Evolutionary conservation across 2,113 vertebrate species (phyloP), one percentile per base, ranked within the genome.

Genomic region (Gasterosteus nipponicus): DNA sequence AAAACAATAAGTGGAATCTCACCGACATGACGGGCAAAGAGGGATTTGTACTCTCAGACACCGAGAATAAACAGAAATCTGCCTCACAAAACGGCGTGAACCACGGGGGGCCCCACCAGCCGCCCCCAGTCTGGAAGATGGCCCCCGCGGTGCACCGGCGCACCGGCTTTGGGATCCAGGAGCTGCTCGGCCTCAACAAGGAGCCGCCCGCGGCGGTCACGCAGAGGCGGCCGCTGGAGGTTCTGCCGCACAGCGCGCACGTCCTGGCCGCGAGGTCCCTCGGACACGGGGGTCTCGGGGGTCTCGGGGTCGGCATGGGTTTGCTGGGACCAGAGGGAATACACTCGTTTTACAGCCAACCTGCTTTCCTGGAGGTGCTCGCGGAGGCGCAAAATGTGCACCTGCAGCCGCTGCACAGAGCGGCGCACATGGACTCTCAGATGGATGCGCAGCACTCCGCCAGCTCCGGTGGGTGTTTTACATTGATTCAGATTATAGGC

Each of bases 91-190:
- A 51, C 47, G 57, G 73, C 35, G 69, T 87, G 56, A 90, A 85
- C 73, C 86, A 83, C 78, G 83, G 78, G 57, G 87, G 78, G 16
- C 18, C 83, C 59, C 85, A 90, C 64, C 90, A 88, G 80, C 91
- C 19, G 54, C 83, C 78, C 57, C 79, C 90, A 58, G 77, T 8
- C 56, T 89, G 91, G 78, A 95, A 94, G 80, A 94, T 83, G 81
- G 85, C 87, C 64, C 87, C 90, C 69, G 80, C 94, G 63, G 91
- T 91, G 78, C 94, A 95, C 77, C 93, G 97, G 82, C 97, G 97
- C 94, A 98, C 96, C 0, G 98, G 98, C 39, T 99, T 99, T 83
- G 98, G 97, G 76, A 99, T 99, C 86, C 98, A 99, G 92, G 98
- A 99, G 93, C 97, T 99, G 85, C 93, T 99, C 85, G 97, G 97